Conservation (phyloP, 2,797 vertebrate genomes). For the Sebastolobus altivelis region DNA sequence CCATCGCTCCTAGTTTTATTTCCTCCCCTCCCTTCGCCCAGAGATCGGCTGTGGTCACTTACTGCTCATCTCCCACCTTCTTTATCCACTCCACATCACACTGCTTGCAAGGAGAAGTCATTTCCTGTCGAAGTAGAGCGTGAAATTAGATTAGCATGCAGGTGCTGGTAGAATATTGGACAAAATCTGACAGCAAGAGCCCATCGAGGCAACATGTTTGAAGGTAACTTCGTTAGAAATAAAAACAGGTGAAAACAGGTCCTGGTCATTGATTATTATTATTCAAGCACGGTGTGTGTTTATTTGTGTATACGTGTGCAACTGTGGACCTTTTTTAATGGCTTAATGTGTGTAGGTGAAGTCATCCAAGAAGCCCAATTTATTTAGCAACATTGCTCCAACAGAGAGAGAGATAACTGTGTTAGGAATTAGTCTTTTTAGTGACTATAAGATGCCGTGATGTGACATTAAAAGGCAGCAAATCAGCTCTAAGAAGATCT, state of each 20-base stretch:
- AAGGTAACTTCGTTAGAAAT: constrained; percentile 2
- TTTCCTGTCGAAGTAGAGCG: constrained; percentile 88
- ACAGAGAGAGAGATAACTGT: neutral
- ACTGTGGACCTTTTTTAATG: neutral
- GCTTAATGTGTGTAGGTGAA: neutral
- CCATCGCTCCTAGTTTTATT: neutral
- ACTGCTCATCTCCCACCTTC: constrained; percentile 98
- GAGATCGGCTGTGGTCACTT: constrained; percentile 82
- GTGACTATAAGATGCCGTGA: neutral
- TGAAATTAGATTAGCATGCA: constrained; percentile 79
- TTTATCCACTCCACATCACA: constrained; percentile 98
- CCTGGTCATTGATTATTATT: neutral
- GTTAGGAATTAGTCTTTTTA: neutral
- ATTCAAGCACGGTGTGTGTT: neutral
- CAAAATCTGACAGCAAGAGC: constrained; percentile 58
- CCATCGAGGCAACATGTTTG: constrained; percentile 33
- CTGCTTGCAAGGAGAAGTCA: constrained; percentile 92
- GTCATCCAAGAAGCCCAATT: neutral
- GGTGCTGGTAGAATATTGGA: constrained; percentile 60
- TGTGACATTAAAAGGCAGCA: neutral
- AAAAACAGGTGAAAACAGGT: neutral
- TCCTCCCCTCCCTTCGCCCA: neutral
- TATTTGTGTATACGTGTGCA: neutral
- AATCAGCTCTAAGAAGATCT: neutral
- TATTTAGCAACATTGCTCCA: neutral